Percentiles rank a stretch among this genome's conserved stretches.
Conservation (phyloP, 2,888 invertebrate genomes). For the Fissipunctia ypsillon region DNA sequence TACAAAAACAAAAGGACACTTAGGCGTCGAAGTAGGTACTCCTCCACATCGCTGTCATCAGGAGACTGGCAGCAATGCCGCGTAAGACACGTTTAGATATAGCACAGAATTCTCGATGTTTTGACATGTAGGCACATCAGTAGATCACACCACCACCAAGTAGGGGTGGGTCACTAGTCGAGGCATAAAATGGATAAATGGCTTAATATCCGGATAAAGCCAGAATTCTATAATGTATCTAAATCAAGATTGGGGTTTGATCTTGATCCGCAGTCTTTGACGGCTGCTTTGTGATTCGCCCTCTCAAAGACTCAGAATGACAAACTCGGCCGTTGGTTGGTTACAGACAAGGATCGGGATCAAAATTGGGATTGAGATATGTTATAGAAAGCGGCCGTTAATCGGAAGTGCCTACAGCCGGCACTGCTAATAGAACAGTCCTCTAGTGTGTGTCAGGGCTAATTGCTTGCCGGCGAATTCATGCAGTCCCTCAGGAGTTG, state of each 20-base stretch:
- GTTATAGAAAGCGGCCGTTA: too few species aligned
- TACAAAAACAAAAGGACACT: not conserved
- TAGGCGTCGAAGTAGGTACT: too few species aligned
- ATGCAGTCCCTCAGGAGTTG: not conserved
- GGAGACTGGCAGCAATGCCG: not conserved
- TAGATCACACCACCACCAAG: not conserved
- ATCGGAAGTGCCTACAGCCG: conserved; percentile 3
- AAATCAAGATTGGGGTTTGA: too few species aligned
- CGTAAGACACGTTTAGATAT: not conserved
- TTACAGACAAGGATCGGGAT: too few species aligned
- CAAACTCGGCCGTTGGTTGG: too few species aligned
- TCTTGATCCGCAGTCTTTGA: too few species aligned
- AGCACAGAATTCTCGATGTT: not conserved
- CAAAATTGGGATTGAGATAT: too few species aligned
- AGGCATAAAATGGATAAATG: not conserved
- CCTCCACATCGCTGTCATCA: not conserved
- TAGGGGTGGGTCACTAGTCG: not conserved
- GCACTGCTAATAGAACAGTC: not conserved
- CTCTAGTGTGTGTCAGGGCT: not conserved
- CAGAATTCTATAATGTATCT: too few species aligned
- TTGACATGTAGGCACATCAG: not conserved
- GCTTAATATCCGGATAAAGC: too few species aligned
- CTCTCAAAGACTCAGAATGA: too few species aligned
- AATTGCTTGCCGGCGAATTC: not conserved
- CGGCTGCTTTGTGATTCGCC: too few species aligned